Percentiles rank a stretch among this genome's conserved stretches.
phyloP scores from a whole-genome alignment of 2,888 invertebrate genomes.

The Euzetes globulus region DNA sequence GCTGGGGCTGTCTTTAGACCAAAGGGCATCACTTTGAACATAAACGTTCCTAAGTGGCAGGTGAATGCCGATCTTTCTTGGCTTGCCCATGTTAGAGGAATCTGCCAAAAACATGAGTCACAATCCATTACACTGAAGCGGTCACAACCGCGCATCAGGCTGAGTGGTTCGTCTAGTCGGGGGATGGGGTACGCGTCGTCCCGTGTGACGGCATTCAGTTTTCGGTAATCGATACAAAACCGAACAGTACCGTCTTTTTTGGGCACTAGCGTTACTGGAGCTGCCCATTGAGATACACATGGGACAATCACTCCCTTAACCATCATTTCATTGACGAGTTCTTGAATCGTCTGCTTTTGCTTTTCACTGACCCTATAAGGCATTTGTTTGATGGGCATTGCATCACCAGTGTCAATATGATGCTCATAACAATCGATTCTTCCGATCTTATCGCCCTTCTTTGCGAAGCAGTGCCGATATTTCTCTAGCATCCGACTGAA shows the following conservation, averaged over 20 bases:
- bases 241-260: slow-evolving; percentile 1
- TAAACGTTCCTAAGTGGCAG: not conserved
- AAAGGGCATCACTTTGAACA: not conserved
- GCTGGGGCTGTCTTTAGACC: not conserved
- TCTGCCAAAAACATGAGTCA: not conserved
- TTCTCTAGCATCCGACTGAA: too few relatives aligned
- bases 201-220: slow-evolving; percentile 4
- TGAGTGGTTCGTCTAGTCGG: not conserved
- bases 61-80: not conserved
- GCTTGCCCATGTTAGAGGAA: too few relatives aligned
- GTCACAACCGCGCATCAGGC: not conserved
- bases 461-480: too few relatives aligned
- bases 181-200: not conserved
- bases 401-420: not conserved
- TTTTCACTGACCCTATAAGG: not conserved
- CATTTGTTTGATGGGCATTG: not conserved
- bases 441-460: not conserved
- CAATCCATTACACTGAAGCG: not conserved
- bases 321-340: not conserved
- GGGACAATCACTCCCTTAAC: not conserved
- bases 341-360: not conserved
- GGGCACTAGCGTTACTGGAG: not conserved
- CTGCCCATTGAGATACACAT: not conserved
- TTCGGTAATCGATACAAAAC: slow-evolving; percentile 25
- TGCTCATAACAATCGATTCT: not conserved